These are phyloP conservation scores for Rhinatrema bivittatum DNA, from an alignment of 2,797 vertebrate species.

Conservation along the genomic window DNA sequence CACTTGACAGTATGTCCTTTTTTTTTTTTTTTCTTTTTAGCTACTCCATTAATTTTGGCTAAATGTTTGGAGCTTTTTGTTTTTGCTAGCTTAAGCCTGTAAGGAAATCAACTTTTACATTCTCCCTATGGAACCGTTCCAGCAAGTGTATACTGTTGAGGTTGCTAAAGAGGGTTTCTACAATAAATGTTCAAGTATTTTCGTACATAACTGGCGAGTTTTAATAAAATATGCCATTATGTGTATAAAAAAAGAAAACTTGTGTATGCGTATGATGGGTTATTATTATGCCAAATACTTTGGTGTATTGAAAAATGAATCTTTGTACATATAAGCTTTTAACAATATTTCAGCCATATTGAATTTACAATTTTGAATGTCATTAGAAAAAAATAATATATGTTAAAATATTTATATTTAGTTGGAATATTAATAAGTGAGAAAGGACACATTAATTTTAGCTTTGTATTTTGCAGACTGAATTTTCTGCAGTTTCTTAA, in stretches of 20 bases:
- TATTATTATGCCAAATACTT: slow-evolving; percentile 99
- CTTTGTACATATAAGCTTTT: slow-evolving; percentile 99
- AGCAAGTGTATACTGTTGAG: slow-evolving; percentile 58
- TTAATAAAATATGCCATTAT: slow-evolving; percentile 81
- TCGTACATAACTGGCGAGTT: slow-evolving; percentile 76
- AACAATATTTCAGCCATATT: slow-evolving; percentile 99
- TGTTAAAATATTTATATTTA: slow-evolving; percentile 98
- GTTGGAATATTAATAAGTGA: slow-evolving; percentile 67
- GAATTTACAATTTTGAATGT: slow-evolving; percentile 99
- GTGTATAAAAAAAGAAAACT: slow-evolving; percentile 74
- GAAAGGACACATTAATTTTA: slow-evolving; percentile 60
- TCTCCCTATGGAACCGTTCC: slow-evolving; percentile 59
- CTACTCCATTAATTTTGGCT: slow-evolving; percentile 58
- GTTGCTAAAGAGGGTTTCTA: slow-evolving; percentile 69
- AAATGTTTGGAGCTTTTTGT: slow-evolving; percentile 43
- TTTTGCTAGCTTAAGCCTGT: slow-evolving; percentile 65
- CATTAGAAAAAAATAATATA: slow-evolving; percentile 96
- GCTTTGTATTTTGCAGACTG: slow-evolving; percentile 72
- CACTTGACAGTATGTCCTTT: too few species aligned
- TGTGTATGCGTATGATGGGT: slow-evolving; percentile 84
- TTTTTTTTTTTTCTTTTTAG: slow-evolving; percentile 53
- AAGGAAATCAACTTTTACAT: slow-evolving; percentile 71
- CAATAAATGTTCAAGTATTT: slow-evolving; percentile 78
- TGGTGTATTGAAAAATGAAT: slow-evolving; percentile 83
- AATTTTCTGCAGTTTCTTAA: slow-evolving; percentile 62